These are phyloP conservation scores for Hermetia illucens DNA, from an alignment of 1,140 invertebrate genomes.

Conservation along the genomic window DNA sequence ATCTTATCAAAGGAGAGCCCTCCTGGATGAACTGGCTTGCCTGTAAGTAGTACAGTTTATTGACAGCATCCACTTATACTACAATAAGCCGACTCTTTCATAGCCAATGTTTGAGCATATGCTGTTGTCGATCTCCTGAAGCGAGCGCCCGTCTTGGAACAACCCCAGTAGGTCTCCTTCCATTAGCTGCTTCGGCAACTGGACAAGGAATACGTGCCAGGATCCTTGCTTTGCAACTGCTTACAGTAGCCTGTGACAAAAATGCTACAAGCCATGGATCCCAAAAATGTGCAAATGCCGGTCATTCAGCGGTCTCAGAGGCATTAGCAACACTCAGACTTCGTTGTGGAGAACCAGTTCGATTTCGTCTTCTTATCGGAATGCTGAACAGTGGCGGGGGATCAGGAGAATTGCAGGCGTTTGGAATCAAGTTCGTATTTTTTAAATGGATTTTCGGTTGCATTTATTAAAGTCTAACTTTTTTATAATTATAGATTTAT, in stretches of 20 bases:
- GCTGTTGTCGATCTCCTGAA: constrained; percentile 59
- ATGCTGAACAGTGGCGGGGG: constrained; percentile 63
- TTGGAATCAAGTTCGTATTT: constrained; percentile 45
- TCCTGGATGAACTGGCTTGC: constrained; percentile 78
- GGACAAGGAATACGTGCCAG: constrained; percentile 26
- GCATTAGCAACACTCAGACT: constrained; percentile 77
- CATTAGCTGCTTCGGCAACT: constrained; percentile 58
- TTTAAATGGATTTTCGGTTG: background rate
- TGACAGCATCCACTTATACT: no score
- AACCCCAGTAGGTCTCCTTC: constrained; percentile 69
- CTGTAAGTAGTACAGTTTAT: constrained; percentile 35
- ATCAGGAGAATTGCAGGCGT: constrained; percentile 55
- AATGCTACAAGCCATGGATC: constrained; percentile 31
- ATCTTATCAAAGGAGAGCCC: constrained; percentile 46
- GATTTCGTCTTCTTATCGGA: constrained; percentile 79
- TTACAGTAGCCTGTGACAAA: constrained; percentile 60
- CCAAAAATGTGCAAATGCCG: constrained; percentile 30
- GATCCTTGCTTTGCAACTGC: constrained; percentile 41
- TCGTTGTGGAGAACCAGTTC: constrained; percentile 78
- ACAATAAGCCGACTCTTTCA: constrained; percentile 4
- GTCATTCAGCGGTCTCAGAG: constrained; percentile 73
- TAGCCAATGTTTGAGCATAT: constrained; percentile 65
- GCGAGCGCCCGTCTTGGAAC: constrained; percentile 55
- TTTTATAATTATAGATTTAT: constrained; percentile 56
- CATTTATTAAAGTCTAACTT: no score